phyloP scores from a whole-genome alignment of 2,113 vertebrate species.

The Lophura nycthemera region DNA sequence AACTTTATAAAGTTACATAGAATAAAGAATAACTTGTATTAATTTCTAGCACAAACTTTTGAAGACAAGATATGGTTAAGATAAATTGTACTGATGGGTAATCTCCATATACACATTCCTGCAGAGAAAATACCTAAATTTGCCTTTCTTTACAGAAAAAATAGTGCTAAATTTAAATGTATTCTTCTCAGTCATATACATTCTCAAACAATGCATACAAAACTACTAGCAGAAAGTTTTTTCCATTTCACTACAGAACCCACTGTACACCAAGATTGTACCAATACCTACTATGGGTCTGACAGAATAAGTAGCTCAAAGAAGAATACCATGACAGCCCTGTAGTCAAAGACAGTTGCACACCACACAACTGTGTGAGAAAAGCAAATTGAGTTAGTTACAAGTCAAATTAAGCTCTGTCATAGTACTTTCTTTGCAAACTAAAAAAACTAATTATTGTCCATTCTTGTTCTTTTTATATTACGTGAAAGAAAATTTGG shows the following conservation, averaged over 20 bases:
- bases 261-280: background rate
- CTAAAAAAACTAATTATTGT: background rate
- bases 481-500: fast-evolving
- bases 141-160: background rate
- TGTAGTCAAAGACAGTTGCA: background rate
- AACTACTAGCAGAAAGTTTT: background rate
- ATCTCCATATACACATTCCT: background rate
- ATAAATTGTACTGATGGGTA: background rate
- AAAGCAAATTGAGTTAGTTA: background rate
- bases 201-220: background rate
- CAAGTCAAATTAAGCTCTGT: background rate
- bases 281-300: background rate
- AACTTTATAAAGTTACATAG: background rate
- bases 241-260: background rate
- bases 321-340: background rate
- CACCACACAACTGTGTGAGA: background rate
- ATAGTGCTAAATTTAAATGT: background rate
- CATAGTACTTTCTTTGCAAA: background rate
- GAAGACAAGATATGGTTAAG: background rate
- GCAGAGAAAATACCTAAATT: background rate
- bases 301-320: background rate
- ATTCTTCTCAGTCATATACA: background rate
- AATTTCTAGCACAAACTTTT: background rate
- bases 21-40: background rate
- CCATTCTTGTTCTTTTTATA: background rate